Conservation (phyloP, 2,888 invertebrate species). For the Lochmaea crataegi region DNA sequence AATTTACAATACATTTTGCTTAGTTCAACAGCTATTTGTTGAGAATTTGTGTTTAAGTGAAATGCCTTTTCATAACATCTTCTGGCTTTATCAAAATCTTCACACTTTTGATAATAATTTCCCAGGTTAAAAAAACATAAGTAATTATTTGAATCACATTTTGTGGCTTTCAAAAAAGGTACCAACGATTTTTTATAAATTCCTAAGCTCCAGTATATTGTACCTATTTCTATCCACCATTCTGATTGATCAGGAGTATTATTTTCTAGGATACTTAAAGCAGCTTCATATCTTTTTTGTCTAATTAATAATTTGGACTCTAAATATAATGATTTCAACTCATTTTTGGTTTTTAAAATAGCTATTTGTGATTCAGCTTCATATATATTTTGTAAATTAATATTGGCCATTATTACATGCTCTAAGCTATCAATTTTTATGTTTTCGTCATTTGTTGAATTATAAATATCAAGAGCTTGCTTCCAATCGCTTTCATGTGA, state of each 20-base stretch:
- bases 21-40: conserved; percentile 77
- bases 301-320: conserved; percentile 68
- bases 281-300: conserved; percentile 68
- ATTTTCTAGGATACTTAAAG: conserved; percentile 66
- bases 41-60: conserved; percentile 75
- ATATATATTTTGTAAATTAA: conserved; percentile 62
- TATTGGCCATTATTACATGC: conserved; percentile 58
- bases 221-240: conserved; percentile 71
- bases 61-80: conserved; percentile 89
- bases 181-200: conserved; percentile 72
- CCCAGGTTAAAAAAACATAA: conserved; percentile 83
- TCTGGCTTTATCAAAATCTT: conserved; percentile 79
- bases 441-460: conserved; percentile 53
- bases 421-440: conserved; percentile 45
- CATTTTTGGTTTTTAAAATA: conserved; percentile 56
- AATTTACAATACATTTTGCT: conserved; percentile 80
- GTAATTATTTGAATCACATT: conserved; percentile 79
- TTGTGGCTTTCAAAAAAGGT: conserved; percentile 76
- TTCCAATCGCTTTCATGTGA: conserved; percentile 66
- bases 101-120: conserved; percentile 74
- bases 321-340: conserved; percentile 62
- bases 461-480: conserved; percentile 59
- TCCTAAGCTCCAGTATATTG: conserved; percentile 71
- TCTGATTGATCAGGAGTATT: conserved; percentile 65
- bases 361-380: conserved; percentile 60